Evolutionary conservation across 37 sponge, comb jelly and placozoan species (phyloP).

Genomic region (Beroe forskalii): DNA sequence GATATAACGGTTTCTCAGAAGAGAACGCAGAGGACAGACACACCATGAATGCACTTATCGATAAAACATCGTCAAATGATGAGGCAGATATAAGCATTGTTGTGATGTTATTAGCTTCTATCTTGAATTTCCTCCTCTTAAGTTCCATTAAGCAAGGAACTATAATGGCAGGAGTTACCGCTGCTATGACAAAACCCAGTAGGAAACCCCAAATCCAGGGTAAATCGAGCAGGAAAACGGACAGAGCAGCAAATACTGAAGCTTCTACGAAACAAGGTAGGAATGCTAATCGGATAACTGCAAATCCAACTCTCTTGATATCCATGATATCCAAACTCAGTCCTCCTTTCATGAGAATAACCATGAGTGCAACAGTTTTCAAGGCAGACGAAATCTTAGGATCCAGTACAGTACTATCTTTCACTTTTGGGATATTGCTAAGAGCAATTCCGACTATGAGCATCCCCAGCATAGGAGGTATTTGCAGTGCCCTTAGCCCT

Average conservation of each 20-base stretch:
- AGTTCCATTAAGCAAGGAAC: conserved; percentile 74
- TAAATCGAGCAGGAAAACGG: conserved; percentile 69
- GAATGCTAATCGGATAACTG: conserved; percentile 73
- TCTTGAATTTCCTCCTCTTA: conserved; percentile 51
- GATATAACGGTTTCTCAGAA: conserved; percentile 69
- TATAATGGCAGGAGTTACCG: conserved; percentile 88
- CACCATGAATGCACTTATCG: conserved; percentile 84
- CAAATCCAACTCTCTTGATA: conserved; percentile 71
- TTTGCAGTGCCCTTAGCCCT: background rate
- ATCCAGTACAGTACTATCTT: conserved; percentile 65
- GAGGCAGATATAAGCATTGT: conserved; percentile 87
- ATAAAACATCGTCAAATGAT: conserved; percentile 85
- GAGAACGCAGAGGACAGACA: conserved; percentile 79
- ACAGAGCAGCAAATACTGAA: conserved; percentile 70
- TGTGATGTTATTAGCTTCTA: conserved; percentile 67
- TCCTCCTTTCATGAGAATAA: conserved; percentile 85
- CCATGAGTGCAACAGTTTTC: conserved; percentile 77
- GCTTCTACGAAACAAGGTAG: conserved; percentile 82
- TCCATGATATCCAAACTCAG: conserved; percentile 72
- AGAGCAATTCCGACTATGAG: conserved; percentile 84
- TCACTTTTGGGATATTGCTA: conserved; percentile 72
- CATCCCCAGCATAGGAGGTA: conserved; percentile 90
- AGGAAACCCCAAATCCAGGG: conserved; percentile 83
- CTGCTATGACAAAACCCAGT: conserved; percentile 80
- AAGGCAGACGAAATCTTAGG: conserved; percentile 70